A percentile compares a stretch with the other conserved stretches of the same genome.
phyloP scores from a whole-genome alignment of 2,888 invertebrate genomes.

The Xanthia togata region DNA sequence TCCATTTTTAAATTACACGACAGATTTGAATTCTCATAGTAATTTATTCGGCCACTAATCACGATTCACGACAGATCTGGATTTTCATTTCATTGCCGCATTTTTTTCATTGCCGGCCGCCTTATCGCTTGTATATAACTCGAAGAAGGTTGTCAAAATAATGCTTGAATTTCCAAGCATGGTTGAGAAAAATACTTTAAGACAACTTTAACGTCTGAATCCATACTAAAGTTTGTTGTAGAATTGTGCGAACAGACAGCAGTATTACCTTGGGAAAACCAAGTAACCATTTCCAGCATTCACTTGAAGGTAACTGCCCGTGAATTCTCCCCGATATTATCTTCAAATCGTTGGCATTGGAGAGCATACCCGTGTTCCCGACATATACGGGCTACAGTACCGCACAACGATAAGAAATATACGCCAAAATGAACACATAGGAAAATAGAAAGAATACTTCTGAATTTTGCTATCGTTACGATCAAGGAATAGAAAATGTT shows the following conservation, averaged over 20 bases:
- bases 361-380: constrained; percentile 16
- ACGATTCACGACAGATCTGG: too few relatives aligned
- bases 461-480: constrained; percentile 7
- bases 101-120: too few relatives aligned
- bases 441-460: constrained; percentile 8
- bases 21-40: too few relatives aligned
- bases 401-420: constrained; percentile 16
- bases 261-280: constrained; percentile 12
- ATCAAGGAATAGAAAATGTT: constrained; percentile 16
- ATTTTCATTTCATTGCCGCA: too few relatives aligned
- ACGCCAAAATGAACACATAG: not conserved
- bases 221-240: not conserved
- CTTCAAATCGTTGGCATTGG: constrained; percentile 17
- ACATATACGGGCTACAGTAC: not conserved
- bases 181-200: not conserved
- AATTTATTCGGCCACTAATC: too few relatives aligned
- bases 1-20: too few relatives aligned
- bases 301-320: constrained; percentile 9
- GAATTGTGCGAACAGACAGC: not conserved
- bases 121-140: too few relatives aligned
- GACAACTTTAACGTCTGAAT: not conserved
- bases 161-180: too few relatives aligned
- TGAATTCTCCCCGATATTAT: constrained; percentile 30
- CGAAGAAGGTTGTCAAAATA: too few relatives aligned
- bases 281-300: constrained; percentile 13